A percentile compares a stretch with the other conserved stretches of the same genome.
phyloP scores from a whole-genome alignment of 2,888 invertebrate genomes.

The Trichopria drosophilae region DNA sequence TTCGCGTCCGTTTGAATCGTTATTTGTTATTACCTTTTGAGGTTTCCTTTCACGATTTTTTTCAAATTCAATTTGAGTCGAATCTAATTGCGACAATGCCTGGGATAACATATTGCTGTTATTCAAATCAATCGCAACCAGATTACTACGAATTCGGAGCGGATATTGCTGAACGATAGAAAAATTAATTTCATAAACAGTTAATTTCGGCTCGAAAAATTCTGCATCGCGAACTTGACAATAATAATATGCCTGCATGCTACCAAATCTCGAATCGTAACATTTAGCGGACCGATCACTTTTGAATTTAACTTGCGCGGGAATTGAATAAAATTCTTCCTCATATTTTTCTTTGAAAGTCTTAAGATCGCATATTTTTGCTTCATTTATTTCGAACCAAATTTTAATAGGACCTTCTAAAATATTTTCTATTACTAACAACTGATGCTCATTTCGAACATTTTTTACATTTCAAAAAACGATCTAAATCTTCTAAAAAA shows the following conservation, averaged over 20 bases:
- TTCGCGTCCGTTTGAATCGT: too few relatives aligned
- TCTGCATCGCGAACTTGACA: conserved; percentile 25
- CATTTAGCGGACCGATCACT: conserved; percentile 12
- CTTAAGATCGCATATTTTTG: background rate
- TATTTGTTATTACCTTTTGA: too few relatives aligned
- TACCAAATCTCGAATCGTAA: conserved; percentile 11
- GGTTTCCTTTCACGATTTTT: too few relatives aligned
- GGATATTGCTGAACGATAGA: conserved; percentile 27
- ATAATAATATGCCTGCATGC: conserved; percentile 24
- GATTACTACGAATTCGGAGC: conserved; percentile 5
- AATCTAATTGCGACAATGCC: too few relatives aligned
- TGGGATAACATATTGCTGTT: too few relatives aligned
- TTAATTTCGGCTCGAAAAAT: conserved; percentile 19
- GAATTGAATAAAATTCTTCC: conserved; percentile 18
- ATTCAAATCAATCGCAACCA: conserved; percentile 8
- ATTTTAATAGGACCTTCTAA: too few relatives aligned
- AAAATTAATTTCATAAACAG: conserved; percentile 27
- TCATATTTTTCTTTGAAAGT: background rate
- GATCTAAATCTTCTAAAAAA: too few relatives aligned
- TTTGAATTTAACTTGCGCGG: conserved; percentile 11
- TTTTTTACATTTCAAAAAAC: conserved; percentile 13
- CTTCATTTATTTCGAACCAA: too few relatives aligned
- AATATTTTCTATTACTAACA: too few relatives aligned
- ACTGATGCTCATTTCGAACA: too few relatives aligned
- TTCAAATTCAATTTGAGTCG: too few relatives aligned